A percentile compares a stretch with the other conserved stretches of the same genome.
phyloP scores from a whole-genome alignment of 2,113 vertebrate species.

The Charadrius vociferus region DNA sequence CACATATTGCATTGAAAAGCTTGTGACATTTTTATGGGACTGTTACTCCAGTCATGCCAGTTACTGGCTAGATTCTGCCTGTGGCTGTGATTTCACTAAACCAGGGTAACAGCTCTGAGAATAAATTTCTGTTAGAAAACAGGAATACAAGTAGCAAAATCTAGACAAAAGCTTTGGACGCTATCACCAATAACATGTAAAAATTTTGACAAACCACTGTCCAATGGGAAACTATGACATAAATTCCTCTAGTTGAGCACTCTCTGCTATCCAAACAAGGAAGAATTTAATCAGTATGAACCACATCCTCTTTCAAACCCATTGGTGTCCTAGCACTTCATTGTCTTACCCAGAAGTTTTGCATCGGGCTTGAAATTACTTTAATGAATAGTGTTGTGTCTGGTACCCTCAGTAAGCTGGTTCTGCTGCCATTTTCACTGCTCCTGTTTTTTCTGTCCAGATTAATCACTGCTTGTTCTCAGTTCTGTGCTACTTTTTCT shows the following conservation, averaged over 20 bases:
- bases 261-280: not conserved
- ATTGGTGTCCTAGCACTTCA: not conserved
- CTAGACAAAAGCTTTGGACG: not conserved
- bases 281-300: not conserved
- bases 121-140: not conserved
- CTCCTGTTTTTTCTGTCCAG: not conserved
- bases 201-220: not conserved
- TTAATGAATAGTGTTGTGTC: not conserved
- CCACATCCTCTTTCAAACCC: not conserved
- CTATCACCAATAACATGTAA: not conserved
- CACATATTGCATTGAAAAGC: not conserved
- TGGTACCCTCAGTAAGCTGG: not conserved
- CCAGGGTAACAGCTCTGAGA: not conserved
- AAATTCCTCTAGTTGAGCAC: not conserved
- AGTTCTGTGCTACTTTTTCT: not conserved
- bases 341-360: not conserved
- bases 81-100: not conserved
- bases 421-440: not conserved
- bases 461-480: conserved; percentile 9
- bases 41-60: not conserved
- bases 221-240: not conserved
- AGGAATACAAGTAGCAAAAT: not conserved
- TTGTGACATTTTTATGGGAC: not conserved
- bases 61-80: not conserved
- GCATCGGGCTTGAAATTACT: not conserved